Percentiles rank a stretch among this genome's conserved stretches.
These are phyloP conservation scores for Apamea sordens DNA, from an alignment of 2,888 invertebrate genomes.

Conservation along the genomic window DNA sequence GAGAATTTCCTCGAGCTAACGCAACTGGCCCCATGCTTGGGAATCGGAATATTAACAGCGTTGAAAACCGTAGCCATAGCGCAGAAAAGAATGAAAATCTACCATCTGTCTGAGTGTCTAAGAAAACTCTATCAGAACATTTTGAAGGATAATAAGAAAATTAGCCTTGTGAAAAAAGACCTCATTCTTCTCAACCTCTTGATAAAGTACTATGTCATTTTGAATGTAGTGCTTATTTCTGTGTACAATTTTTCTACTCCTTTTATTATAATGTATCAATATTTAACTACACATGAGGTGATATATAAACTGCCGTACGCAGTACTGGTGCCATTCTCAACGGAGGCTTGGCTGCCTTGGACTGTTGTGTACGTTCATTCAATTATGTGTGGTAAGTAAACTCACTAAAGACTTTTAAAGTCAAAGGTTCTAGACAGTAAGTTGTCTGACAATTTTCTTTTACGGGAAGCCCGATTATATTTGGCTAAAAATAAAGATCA, in stretches of 20 bases:
- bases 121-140: constrained; percentile 71
- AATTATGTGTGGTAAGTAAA: constrained; percentile 75
- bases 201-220: constrained; percentile 79
- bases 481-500: background rate
- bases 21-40: constrained; percentile 77
- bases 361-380: constrained; percentile 76
- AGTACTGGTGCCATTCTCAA: constrained; percentile 79
- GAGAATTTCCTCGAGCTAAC: constrained; percentile 81
- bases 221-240: constrained; percentile 79
- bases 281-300: constrained; percentile 69
- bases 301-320: constrained; percentile 78
- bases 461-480: constrained; percentile 6
- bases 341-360: constrained; percentile 78
- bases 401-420: background rate
- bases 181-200: constrained; percentile 74
- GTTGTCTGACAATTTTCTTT: background rate
- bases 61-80: constrained; percentile 74
- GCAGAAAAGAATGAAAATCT: constrained; percentile 71
- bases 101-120: constrained; percentile 71
- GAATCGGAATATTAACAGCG: constrained; percentile 74
- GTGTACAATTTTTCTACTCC: constrained; percentile 82
- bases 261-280: constrained; percentile 76
- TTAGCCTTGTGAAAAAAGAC: constrained; percentile 69
- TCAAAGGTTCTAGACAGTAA: background rate
- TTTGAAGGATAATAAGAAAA: constrained; percentile 69